Evolutionary conservation across 2,888 invertebrate species (phyloP).

Genomic region (Dilophus febrilis): DNA sequence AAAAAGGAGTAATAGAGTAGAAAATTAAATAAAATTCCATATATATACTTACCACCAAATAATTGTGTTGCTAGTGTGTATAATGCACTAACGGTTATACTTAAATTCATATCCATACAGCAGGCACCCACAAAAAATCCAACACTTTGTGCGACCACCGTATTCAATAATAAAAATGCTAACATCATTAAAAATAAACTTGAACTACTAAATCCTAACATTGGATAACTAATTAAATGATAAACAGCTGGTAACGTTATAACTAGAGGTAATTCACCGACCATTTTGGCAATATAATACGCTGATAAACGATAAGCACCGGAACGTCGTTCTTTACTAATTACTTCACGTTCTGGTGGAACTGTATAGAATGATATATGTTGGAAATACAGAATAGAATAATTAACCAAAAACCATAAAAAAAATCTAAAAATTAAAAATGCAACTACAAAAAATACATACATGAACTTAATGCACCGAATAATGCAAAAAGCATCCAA

Average conservation of each 20-base stretch:
- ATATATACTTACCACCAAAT: slow-evolving; percentile 35
- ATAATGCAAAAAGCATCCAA: slow-evolving; percentile 66
- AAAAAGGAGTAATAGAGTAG: no score
- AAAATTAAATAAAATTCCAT: no score
- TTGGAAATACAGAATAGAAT: slow-evolving; percentile 5
- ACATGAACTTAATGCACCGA: slow-evolving; percentile 65
- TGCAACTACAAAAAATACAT: no score
- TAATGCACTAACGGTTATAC: slow-evolving; percentile 58
- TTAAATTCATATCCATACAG: slow-evolving; percentile 59
- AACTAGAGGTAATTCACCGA: slow-evolving; percentile 58
- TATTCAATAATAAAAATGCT: slow-evolving; percentile 50
- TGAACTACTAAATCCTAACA: slow-evolving; percentile 42
- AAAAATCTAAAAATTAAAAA: no score
- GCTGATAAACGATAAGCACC: slow-evolving; percentile 65
- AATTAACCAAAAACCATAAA: no score
- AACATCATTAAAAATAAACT: slow-evolving; percentile 50
- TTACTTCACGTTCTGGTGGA: slow-evolving; percentile 61
- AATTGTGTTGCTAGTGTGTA: slow-evolving; percentile 61
- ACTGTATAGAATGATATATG: slow-evolving; percentile 32
- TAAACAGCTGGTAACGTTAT: slow-evolving; percentile 58
- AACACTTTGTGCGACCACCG: slow-evolving; percentile 59
- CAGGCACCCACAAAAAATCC: slow-evolving; percentile 65
- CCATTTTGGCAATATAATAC: slow-evolving; percentile 67
- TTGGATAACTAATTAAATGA: slow-evolving; percentile 58
- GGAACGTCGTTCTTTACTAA: slow-evolving; percentile 60